These are phyloP conservation scores for Alviniconcha strummeri DNA, from an alignment of 2,888 invertebrate genomes.

Conservation along the genomic window DNA sequence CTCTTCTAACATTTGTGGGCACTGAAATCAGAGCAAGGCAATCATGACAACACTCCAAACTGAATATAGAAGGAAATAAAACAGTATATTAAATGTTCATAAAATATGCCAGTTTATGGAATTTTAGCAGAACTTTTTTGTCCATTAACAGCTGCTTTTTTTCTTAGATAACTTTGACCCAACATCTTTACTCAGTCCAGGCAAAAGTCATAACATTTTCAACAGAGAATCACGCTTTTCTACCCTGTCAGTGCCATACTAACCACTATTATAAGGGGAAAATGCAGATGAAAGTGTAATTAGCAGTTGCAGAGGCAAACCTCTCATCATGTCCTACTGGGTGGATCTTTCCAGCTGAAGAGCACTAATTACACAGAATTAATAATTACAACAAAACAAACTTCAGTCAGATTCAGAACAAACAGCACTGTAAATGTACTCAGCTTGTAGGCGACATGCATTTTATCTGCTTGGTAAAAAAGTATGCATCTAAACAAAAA, in stretches of 20 bases:
- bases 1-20: conserved; percentile 88
- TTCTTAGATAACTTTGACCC: too few species aligned
- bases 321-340: too few species aligned
- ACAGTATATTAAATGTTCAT: background rate
- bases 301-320: too few species aligned
- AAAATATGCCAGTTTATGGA: too few species aligned
- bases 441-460: background rate
- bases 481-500: background rate
- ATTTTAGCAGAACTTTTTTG: too few species aligned
- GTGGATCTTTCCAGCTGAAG: too few species aligned
- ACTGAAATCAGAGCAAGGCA: conserved; percentile 76
- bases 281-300: background rate
- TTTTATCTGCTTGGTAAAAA: background rate
- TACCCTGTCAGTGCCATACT: background rate
- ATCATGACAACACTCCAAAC: background rate
- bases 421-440: background rate
- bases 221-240: too few species aligned
- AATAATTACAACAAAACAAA: background rate
- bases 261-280: background rate
- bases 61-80: too few species aligned
- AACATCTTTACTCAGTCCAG: too few species aligned
- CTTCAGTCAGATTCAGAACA: background rate
- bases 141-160: too few species aligned
- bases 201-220: too few species aligned
- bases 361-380: background rate